Evolutionary conservation across 2,113 vertebrate species (phyloP), one percentile per base, ranked within the genome.

Genomic region (Chloropsis cyanopogon): DNA sequence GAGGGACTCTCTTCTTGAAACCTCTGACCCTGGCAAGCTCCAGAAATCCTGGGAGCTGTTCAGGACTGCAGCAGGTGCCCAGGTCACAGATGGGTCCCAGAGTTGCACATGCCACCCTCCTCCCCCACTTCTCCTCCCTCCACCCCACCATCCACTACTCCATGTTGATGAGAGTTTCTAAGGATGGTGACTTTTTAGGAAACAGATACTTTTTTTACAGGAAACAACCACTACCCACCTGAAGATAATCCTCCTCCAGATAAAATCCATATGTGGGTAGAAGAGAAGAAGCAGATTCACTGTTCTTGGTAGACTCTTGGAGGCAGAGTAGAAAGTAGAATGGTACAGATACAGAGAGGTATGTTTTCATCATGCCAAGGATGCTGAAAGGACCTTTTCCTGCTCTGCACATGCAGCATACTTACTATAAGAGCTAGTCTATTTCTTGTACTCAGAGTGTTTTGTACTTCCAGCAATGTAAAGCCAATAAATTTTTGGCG

Each of bases 141-240:
- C 17, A 49, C 4, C 7, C 18, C 41, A 37, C n/a, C 28, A 16
- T 79, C 25, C 52, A 52, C 12, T 37, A 22, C 14, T 44, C 14
- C 22, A 15, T 7, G 10, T 11, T 49, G 61, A 41, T 17, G 6
- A 12, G 8, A 52, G 11, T 85, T 76, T 87, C 17, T n/a, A 41
- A 79, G n/a, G 25, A 46, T 22, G 9, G 9, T 28, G 14, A 22
- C 4, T 24, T 89, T 57, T 64, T 33, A 57, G 65, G 89, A 79
- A 31, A 39, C 18, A 69, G 15, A 22, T 69, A 4, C 3, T 15
- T 70, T 69, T 75, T 91, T 37, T 33, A 82, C 12, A 61, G 50
- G 7, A 4, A 8, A 47, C 2, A 4, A 4, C 16, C 52, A 25
- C 14, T 50, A 57, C 17, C 26, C 0, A 1, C 25, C 44, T 65